Conservation (phyloP, 2,888 invertebrate genomes). For the Epistrophe eligans region DNA sequence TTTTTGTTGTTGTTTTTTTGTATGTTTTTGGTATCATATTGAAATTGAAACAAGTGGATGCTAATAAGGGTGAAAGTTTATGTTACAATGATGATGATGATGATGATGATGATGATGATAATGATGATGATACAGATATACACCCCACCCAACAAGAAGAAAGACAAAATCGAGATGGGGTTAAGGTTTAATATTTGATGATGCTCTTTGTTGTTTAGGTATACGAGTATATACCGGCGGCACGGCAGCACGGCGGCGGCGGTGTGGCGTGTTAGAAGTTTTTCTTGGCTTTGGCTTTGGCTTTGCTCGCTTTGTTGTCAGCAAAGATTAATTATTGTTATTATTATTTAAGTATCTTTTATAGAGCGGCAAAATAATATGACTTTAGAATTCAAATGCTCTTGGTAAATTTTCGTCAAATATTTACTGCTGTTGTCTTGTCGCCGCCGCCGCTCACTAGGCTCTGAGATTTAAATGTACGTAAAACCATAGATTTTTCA, state of each 20-base stretch:
- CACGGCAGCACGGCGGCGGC: neutral
- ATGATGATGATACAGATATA: neutral
- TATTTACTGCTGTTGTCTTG: neutral
- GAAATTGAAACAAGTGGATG: slow-evolving; percentile 22
- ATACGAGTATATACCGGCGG: too few relatives aligned
- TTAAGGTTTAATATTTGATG: slow-evolving; percentile 4
- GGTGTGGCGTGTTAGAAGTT: neutral
- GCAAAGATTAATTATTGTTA: slow-evolving; percentile 15
- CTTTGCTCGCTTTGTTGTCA: slow-evolving; percentile 1
- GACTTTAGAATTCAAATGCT: neutral
- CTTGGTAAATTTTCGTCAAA: neutral
- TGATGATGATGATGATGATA: neutral
- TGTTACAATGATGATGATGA: slow-evolving; percentile 9
- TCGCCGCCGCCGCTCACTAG: neutral
- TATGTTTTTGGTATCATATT: neutral
- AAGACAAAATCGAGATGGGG: neutral
- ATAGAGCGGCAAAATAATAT: neutral
- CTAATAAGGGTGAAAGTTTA: slow-evolving; percentile 29
- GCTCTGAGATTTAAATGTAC: too few relatives aligned
- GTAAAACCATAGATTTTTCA: too few relatives aligned
- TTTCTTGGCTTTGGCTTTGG: neutral
- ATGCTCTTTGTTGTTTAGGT: slow-evolving; percentile 4
- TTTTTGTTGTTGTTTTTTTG: neutral
- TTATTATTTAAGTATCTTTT: slow-evolving; percentile 21
- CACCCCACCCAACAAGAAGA: neutral